Evolutionary conservation across 2,888 invertebrate species (phyloP).

Genomic region (Agapetus fuscipes): DNA sequence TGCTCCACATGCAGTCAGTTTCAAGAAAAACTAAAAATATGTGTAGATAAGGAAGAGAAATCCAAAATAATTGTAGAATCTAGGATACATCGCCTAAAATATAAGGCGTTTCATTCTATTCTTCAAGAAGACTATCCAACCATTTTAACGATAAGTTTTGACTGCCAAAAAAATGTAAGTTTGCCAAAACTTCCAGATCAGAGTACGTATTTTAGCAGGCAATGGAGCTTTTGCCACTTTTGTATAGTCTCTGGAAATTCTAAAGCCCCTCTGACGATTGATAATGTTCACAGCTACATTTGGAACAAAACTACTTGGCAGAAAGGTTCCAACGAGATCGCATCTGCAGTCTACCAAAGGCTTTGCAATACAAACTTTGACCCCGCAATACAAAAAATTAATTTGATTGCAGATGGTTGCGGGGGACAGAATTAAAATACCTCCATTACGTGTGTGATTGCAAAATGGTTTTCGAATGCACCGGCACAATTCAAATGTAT

Average conservation of each 20-base stretch:
- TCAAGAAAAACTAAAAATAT: constrained; percentile 8
- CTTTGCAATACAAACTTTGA: constrained; percentile 16
- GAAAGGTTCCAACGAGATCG: constrained; percentile 26
- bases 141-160: constrained; percentile 23
- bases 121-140: constrained; percentile 18
- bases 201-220: constrained; percentile 23
- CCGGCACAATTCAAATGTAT: constrained; percentile 9
- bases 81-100: constrained; percentile 21
- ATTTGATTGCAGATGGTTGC: constrained; percentile 14
- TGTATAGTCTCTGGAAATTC: constrained; percentile 22
- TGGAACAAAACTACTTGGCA: constrained; percentile 24
- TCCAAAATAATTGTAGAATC: constrained; percentile 11
- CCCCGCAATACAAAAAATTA: constrained; percentile 2
- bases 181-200: constrained; percentile 25
- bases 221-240: constrained; percentile 23
- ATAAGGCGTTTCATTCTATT: constrained; percentile 21
- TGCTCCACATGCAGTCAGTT: constrained; percentile 17
- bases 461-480: constrained; percentile 18
- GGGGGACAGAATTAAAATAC: constrained; percentile 24
- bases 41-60: constrained; percentile 3
- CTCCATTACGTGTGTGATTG: constrained; percentile 21
- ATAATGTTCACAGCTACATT: constrained; percentile 23
- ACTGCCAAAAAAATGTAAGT: constrained; percentile 25
- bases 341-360: constrained; percentile 24
- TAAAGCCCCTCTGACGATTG: constrained; percentile 14